phyloP scores from a whole-genome alignment of 2,888 invertebrate species.

The Tetramorium bicarinatum region DNA sequence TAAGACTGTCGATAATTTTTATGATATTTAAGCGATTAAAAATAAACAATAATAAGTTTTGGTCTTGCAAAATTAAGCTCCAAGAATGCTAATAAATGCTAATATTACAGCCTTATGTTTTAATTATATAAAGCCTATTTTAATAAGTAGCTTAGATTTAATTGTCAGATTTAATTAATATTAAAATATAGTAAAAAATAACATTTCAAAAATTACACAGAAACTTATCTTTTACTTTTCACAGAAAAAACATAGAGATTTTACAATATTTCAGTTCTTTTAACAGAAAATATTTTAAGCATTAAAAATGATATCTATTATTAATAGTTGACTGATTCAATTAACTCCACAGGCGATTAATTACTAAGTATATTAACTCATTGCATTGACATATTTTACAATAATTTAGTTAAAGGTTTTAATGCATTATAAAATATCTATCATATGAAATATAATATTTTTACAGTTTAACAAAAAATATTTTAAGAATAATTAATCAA shows the following conservation, averaged over 20 bases:
- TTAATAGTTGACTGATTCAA: background rate
- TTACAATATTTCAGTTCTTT: background rate
- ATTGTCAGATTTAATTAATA: background rate
- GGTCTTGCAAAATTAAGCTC: background rate
- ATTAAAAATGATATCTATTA: background rate
- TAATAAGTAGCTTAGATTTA: background rate
- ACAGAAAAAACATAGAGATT: background rate
- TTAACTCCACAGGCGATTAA: background rate
- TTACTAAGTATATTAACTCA: background rate
- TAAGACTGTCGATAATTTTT: background rate
- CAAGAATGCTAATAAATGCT: background rate
- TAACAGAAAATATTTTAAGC: background rate
- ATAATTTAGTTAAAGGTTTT: background rate
- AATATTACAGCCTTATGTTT: background rate
- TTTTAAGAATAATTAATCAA: background rate
- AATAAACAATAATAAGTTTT: background rate
- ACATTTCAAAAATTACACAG: background rate
- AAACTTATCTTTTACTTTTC: background rate
- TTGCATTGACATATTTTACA: background rate
- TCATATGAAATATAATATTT: background rate
- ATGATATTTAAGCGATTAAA: background rate
- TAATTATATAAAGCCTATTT: background rate
- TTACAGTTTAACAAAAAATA: background rate
- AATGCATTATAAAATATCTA: background rate
- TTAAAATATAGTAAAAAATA: background rate